Evolutionary conservation across 2,888 invertebrate genomes (phyloP).

Genomic region (Adelphocoris suturalis): DNA sequence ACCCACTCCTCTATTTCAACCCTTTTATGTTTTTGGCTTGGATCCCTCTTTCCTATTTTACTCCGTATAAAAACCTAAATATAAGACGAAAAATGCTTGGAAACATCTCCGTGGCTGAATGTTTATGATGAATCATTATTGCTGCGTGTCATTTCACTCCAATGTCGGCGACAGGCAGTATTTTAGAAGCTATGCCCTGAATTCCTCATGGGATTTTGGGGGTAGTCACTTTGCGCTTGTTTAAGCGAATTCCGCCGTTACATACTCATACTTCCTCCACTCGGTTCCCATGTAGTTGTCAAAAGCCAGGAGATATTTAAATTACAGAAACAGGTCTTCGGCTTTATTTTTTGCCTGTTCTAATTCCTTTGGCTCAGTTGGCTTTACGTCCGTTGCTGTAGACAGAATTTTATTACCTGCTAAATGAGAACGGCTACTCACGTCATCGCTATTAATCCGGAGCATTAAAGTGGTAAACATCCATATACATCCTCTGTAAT

Average conservation of each 20-base stretch:
- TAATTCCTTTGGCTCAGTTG: too few species aligned
- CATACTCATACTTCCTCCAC: neutral
- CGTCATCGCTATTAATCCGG: neutral
- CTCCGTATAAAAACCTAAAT: neutral
- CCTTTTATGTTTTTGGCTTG: neutral
- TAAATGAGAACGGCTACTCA: neutral
- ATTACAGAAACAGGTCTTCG: neutral
- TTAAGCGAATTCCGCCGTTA: neutral
- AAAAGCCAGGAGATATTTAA: neutral
- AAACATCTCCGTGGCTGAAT: neutral
- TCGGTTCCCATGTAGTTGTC: neutral
- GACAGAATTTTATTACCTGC: neutral
- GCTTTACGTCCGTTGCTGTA: neutral
- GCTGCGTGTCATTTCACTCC: neutral
- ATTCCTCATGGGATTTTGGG: neutral
- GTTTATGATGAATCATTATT: neutral
- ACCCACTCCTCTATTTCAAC: neutral
- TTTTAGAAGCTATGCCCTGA: slow-evolving; percentile 6
- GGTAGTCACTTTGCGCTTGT: neutral
- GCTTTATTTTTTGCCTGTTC: neutral
- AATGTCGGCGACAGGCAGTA: neutral
- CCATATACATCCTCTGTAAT: neutral
- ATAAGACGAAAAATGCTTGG: slow-evolving; percentile 10
- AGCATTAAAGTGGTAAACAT: neutral
- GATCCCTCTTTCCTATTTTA: neutral